Evolutionary conservation across 2,888 invertebrate genomes (phyloP), one percentile per base, ranked within the genome.

Genomic region (Dinocampus coccinellae): DNA sequence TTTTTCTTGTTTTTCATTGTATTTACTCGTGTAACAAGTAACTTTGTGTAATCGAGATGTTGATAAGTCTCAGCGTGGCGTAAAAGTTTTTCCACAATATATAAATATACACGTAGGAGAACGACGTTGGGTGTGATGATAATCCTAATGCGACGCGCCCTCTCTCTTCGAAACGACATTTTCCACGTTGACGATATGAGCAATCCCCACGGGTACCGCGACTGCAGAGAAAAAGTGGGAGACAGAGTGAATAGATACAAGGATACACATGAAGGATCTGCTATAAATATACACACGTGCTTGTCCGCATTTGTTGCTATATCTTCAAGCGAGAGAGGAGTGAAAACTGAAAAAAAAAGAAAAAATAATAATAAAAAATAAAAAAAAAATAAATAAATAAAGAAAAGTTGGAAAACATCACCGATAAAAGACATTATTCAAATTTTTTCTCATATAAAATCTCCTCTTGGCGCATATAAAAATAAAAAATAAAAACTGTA

Each of bases 341-440:
- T 53, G 34, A 62, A 53, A 55, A 69, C 61, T 24, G 70, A 64
- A 24, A 53, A 24, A 53, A 24, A 11, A 2, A 1, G 4, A n/a
- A 39, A 13, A 47, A 3, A 47, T 7, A 47, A 47, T n/a, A n/a
- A n/a, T 3, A n/a, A 7, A 47, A 55, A 11, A 80, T 70, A 72
- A 36, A 76, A 73, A 20, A 63, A 70, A 65, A 68, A 58, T 4
- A 47, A n/a, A 16, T 16, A 16, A 47, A 7, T n/a, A 16, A 20
- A 16, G 39, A 39, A 47, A 47, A 47, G 76, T 64, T 70, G 64
- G 70, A 71, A 73, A 76, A 75, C 75, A 78, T 74, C 75, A 47
- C 82, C 81, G 85, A 86, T 85, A 86, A 85, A 84, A 79, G 82
- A 83, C 82, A 84, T 86, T 85, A 85, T 85, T 85, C 83, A 86